Base-by-base conservation (phyloP, 2,888 invertebrate species). In the Altica lythri region DNA sequence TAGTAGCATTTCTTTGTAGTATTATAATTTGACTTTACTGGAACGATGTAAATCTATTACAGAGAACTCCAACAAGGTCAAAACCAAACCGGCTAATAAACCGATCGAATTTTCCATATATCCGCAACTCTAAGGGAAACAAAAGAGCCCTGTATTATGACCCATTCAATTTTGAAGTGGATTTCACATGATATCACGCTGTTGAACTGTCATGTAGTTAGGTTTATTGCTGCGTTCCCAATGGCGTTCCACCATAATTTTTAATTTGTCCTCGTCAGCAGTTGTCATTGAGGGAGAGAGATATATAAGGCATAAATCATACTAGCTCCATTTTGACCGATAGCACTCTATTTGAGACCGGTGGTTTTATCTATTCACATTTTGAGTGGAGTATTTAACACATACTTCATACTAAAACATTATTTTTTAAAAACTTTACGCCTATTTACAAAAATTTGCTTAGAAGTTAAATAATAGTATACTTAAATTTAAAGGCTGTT, bases 141-240 rank as follows among this genome's bases (percentile, higher is more conserved):
- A 48, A 48, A 47, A 48, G 38, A 29, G 17, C 40, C 27, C 32
- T 25, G 49, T 40, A 49, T 40, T 49, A 40, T 49, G 40, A 29
- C 49, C 40, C 19, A 48, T 48, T 49, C 49, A 22, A 37, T 32
- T 49, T 40, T 32, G 30, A 40, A 49, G 42, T 49, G 49, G 30
- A 40, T 42, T 40, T 38, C 38, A 38, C 38, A 38, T 48, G 22
- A 49, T 49, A 49, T 49, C 19, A 30, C 32, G 29, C 16, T 32
- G 49, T 49, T 49, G 30, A 40, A 40, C 40, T 49, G 49, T 49
- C 49, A 49, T 42, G 49, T 49, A 49, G 49, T 49, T 16, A 25
- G 18, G 40, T 49, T 49, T 49, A 49, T 49, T 40, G 49, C 49
- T 14, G 40, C 49, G 12, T 49, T 49, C 32, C 49, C 49, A 32